Percentiles rank a stretch among this genome's conserved stretches.
Evolutionary conservation across 2,113 vertebrate genomes (phyloP).

Genomic region (Cephalopterus ornatus): DNA sequence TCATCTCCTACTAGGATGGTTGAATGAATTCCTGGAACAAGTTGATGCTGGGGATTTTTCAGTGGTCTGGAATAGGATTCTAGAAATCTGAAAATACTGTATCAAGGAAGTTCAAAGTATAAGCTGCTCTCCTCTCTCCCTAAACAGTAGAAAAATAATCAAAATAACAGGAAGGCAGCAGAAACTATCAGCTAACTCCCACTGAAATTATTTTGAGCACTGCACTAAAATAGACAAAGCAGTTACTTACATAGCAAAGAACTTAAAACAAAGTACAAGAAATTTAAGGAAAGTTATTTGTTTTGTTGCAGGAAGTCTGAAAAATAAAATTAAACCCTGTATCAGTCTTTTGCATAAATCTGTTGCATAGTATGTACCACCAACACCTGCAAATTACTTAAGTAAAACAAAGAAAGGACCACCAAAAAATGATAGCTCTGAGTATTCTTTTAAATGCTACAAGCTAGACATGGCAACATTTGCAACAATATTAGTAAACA

Average conservation of each 20-base stretch:
- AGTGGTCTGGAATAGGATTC: not conserved
- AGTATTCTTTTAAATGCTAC: not conserved
- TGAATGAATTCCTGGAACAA: constrained; percentile 5
- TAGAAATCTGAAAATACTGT: not conserved
- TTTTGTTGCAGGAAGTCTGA: not conserved
- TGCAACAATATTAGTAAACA: not conserved
- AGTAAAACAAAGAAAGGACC: not conserved
- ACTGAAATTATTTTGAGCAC: constrained; percentile 51
- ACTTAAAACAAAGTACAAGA: not conserved
- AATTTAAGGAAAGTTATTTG: constrained; percentile 8
- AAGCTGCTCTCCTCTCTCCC: not conserved
- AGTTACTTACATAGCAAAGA: constrained; percentile 10
- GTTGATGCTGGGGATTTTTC: not conserved
- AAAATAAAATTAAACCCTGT: constrained; percentile 8
- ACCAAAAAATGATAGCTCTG: not conserved
- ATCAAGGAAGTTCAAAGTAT: not conserved
- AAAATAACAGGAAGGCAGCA: constrained; percentile 44
- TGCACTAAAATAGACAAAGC: constrained; percentile 37
- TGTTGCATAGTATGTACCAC: not conserved
- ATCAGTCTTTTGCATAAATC: not conserved
- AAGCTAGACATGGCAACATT: not conserved
- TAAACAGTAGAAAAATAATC: constrained; percentile 20
- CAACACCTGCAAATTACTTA: not conserved
- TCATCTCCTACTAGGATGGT: not conserved
- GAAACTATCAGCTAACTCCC: constrained; percentile 47